Evolutionary conservation across 2,888 invertebrate species (phyloP), one percentile per base, ranked within the genome.

Genomic region (Strigamia maritima): DNA sequence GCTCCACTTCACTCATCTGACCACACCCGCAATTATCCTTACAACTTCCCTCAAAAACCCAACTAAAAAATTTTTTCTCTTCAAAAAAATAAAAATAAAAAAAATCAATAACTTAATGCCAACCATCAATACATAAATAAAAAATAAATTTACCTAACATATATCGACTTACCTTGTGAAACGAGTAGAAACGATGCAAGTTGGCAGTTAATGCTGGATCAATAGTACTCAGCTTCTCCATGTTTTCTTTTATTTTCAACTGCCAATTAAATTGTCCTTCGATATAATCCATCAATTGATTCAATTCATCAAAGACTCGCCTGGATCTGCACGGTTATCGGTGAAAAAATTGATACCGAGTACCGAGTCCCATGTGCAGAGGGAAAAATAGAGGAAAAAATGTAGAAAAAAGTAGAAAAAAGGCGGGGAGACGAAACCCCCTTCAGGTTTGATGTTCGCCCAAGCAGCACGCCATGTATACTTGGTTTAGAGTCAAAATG

Each of bases 371-470:
- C 49, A 49, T 49, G 49, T 49, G 49, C 19, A 19, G 19, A 12
- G 7, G n/a, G 49, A 14, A 49, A 8, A 40, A 12, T 1, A 10
- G n/a, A 0, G 49, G 14, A 49, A 19, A 60, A 16, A 16, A 44
- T 16, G 44, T 44, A 44, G 44, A 44, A 44, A 44, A 44, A 44
- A 44, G 44, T n/a, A 44, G n/a, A 65, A 24, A 65, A 65, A 65
- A 65, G 19, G 6, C 12, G 19, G 22, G 60, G 22, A 65, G 19
- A 65, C 60, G 60, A 65, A 16, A 35, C 12, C 60, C 60, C 60
- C 60, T 65, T 65, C 60, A 65, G 60, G 60, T 65, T 65, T 65
- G 60, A 65, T 65, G 60, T 65, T 65, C 60, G 60, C 10, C 60
- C 60, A 65, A 65, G 60, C 60, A 22, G 22, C 60, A 65, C 60